These are phyloP conservation scores for Toxonevra muliebris DNA, from an alignment of 2,888 invertebrate species.

Conservation along the genomic window DNA sequence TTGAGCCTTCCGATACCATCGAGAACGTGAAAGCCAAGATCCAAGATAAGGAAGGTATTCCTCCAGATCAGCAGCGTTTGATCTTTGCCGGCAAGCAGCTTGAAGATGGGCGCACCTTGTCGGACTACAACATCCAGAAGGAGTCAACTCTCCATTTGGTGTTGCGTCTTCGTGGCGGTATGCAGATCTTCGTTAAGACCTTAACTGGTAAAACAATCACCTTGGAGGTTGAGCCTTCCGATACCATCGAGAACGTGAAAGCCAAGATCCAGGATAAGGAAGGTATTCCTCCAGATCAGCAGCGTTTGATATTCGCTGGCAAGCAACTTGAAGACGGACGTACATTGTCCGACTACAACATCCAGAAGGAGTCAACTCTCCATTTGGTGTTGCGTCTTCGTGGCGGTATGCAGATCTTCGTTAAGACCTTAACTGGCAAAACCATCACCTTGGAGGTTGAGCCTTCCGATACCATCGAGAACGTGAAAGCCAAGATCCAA, in stretches of 20 bases:
- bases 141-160: slow-evolving; percentile 56
- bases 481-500: slow-evolving; percentile 43
- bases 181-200: slow-evolving; percentile 43
- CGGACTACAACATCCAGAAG: slow-evolving; percentile 58
- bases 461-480: slow-evolving; percentile 43
- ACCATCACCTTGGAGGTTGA: slow-evolving; percentile 44
- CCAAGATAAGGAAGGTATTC: slow-evolving; percentile 57
- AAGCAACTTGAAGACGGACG: slow-evolving; percentile 44
- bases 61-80: slow-evolving; percentile 57
- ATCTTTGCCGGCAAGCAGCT: slow-evolving; percentile 57
- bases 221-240: slow-evolving; percentile 40
- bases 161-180: slow-evolving; percentile 41
- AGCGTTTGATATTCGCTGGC: slow-evolving; percentile 44
- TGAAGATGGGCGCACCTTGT: slow-evolving; percentile 55
- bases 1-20: slow-evolving; percentile 53
- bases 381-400: slow-evolving; percentile 44
- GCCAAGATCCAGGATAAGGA: slow-evolving; percentile 46
- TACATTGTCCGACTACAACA: slow-evolving; percentile 43
- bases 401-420: slow-evolving; percentile 46
- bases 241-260: slow-evolving; percentile 43
- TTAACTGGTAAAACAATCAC: slow-evolving; percentile 43
- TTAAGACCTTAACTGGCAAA: slow-evolving; percentile 43
- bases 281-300: slow-evolving; percentile 45
- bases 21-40: slow-evolving; percentile 57
- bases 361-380: slow-evolving; percentile 42